Evolutionary conservation across 2,888 invertebrate genomes (phyloP).

Genomic region (Tetheella fluctuosa): DNA sequence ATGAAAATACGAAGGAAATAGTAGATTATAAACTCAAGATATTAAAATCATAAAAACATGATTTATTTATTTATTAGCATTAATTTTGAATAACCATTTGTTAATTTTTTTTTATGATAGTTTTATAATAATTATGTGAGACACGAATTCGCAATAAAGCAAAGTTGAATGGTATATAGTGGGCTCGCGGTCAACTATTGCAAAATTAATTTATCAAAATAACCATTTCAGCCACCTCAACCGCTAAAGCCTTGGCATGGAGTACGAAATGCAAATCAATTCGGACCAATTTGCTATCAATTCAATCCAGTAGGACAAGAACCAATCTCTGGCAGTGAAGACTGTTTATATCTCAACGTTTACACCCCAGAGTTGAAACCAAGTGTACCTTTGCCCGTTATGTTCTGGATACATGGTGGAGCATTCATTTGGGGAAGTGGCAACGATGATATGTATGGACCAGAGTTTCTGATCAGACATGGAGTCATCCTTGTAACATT

Average conservation of each 20-base stretch:
- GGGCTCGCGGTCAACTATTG: too few relatives aligned
- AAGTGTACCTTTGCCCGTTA: constrained; percentile 51
- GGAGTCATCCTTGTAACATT: constrained; percentile 67
- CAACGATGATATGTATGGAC: constrained; percentile 60
- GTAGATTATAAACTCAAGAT: too few relatives aligned
- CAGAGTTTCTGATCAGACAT: constrained; percentile 64
- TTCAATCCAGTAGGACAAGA: constrained; percentile 29
- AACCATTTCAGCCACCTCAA: constrained; percentile 58
- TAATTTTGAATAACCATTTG: too few relatives aligned
- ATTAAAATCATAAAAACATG: too few relatives aligned
- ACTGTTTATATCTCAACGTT: constrained; percentile 73
- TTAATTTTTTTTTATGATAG: too few relatives aligned
- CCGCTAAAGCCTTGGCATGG: constrained; percentile 63
- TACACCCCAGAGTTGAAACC: constrained; percentile 61
- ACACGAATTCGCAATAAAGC: too few relatives aligned
- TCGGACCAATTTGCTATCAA: constrained; percentile 59
- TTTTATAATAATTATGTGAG: too few relatives aligned
- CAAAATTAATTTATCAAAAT: constrained; percentile 8
- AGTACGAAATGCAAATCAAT: constrained; percentile 57
- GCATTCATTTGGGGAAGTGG: constrained; percentile 61
- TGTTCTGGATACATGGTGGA: constrained; percentile 72
- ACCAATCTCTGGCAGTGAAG: constrained; percentile 50
- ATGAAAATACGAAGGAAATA: too few relatives aligned
- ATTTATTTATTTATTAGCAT: too few relatives aligned
- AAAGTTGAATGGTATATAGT: too few relatives aligned